Conservation (phyloP, 2,797 vertebrate genomes). For the Darevskia mixta region DNA sequence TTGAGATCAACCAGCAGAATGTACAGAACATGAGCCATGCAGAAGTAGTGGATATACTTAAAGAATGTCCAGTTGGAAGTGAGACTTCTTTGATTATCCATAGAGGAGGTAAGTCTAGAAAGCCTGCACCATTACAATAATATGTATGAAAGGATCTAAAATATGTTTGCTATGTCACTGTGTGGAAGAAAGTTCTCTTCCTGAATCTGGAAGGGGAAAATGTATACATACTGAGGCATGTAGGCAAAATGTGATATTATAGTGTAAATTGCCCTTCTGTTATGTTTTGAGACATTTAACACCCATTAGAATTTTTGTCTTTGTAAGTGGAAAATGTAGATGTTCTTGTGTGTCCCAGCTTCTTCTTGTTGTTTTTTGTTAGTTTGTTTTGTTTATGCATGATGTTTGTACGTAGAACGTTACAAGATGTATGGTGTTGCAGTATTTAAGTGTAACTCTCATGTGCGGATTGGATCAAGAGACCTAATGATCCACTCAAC, state of each 20-base stretch:
- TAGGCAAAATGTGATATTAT: neutral
- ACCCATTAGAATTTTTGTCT: neutral
- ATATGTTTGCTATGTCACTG: constrained; percentile 12
- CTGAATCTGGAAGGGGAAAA: neutral
- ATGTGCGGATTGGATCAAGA: constrained; percentile 5
- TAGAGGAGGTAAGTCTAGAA: constrained; percentile 91
- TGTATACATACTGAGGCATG: neutral
- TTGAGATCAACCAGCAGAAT: constrained; percentile 97
- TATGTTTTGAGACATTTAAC: neutral
- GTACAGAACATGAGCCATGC: constrained; percentile 92
- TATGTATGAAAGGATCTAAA: constrained; percentile 25
- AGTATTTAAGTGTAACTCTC: neutral
- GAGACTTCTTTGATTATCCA: constrained; percentile 94
- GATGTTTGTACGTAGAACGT: neutral
- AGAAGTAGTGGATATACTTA: constrained; percentile 98
- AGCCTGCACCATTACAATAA: constrained; percentile 44
- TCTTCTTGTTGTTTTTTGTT: neutral
- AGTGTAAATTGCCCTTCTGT: neutral
- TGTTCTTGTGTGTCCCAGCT: neutral
- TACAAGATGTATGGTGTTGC: neutral
- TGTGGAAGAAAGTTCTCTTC: constrained; percentile 10
- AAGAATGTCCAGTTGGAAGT: constrained; percentile 93
- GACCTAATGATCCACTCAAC: neutral
- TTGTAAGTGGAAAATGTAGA: neutral
- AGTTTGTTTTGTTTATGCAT: neutral